Evolutionary conservation across 1,140 invertebrate genomes (phyloP).

Genomic region (Penaeus chinensis): DNA sequence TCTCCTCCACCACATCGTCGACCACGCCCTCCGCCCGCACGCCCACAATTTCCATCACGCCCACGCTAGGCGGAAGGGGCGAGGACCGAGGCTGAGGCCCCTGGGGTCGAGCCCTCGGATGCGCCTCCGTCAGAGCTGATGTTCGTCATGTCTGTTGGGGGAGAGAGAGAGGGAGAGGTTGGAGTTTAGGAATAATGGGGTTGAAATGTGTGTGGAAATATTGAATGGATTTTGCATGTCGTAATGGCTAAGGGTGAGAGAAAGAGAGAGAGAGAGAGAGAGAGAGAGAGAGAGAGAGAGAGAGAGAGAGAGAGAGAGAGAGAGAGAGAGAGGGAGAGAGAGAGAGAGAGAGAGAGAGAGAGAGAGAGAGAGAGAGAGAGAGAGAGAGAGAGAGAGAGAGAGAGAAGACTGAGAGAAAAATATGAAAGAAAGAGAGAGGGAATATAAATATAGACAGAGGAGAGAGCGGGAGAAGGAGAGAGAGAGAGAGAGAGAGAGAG

Average conservation of each 20-base stretch:
- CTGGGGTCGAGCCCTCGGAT: not conserved
- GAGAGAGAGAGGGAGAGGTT: not conserved
- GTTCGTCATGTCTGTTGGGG: conserved; percentile 24
- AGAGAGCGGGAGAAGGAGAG: no score
- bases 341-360: no score
- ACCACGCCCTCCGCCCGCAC: conserved; percentile 35
- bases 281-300: not conserved
- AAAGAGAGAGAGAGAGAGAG: not conserved
- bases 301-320: not conserved
- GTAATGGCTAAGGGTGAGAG: not conserved
- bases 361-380: no score
- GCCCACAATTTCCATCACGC: conserved; percentile 35
- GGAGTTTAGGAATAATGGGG: not conserved
- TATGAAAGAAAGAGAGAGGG: no score
- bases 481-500: no score
- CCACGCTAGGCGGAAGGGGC: not conserved
- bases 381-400: no score
- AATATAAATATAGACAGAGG: no score
- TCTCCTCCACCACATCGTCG: conserved; percentile 31
- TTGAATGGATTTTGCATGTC: not conserved
- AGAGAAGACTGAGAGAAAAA: no score
- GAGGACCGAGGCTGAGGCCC: no score
- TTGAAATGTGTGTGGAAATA: not conserved
- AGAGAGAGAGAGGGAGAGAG: not conserved
- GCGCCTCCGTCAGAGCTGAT: conserved; percentile 12